Evolutionary conservation across 1,140 invertebrate genomes (phyloP), one percentile per base, ranked within the genome.

Genomic region (Papilio xuthus): DNA sequence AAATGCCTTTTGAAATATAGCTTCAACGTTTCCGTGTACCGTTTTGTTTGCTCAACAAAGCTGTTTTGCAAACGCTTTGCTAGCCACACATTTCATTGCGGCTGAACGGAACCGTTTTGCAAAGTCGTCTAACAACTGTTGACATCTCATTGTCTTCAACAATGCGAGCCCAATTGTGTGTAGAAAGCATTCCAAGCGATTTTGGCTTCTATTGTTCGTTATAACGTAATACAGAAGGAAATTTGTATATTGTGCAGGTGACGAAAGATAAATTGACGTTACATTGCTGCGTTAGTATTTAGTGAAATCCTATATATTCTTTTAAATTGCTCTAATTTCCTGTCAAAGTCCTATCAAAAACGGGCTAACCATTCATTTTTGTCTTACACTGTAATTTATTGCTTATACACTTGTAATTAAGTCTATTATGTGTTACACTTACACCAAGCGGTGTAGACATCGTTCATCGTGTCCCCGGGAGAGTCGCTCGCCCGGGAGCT

Each of bases 381-480:
- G 47, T 37, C 32, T 32, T 32, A 32, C 32, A 37, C 4, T 37
- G 32, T 7, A 37, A 1, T 37, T 37, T 37, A 7, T 37, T 37
- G 7, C 32, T 37, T 37, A 37, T 37, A 50, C 47, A 50, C 15
- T 50, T 50, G 47, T 18, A 18, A 50, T 15, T 18, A 18, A 50
- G 4, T 50, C 4, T 18, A 50, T 18, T 47, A 47, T 15, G 60
- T 41, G 56, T 63, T 47, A 78, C 53, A 94, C 94, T 94, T 85
- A 94, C 94, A 93, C 94, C 94, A 94, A 0, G 94, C 94, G 7
- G 92, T 92, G 78, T 94, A 94, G 0, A 94, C 94, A 79, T 94
- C 93, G 78, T 94, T 94, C 94, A 94, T 94, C 67, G 94, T 94
- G 80, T 94, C 94, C 8, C 93, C 94, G 28, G 94, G 94, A 4